Percentiles rank a stretch among this genome's conserved stretches.
These are phyloP conservation scores for Talpa occidentalis DNA, from an alignment of 2,113 vertebrate genomes.

Conservation along the genomic window DNA sequence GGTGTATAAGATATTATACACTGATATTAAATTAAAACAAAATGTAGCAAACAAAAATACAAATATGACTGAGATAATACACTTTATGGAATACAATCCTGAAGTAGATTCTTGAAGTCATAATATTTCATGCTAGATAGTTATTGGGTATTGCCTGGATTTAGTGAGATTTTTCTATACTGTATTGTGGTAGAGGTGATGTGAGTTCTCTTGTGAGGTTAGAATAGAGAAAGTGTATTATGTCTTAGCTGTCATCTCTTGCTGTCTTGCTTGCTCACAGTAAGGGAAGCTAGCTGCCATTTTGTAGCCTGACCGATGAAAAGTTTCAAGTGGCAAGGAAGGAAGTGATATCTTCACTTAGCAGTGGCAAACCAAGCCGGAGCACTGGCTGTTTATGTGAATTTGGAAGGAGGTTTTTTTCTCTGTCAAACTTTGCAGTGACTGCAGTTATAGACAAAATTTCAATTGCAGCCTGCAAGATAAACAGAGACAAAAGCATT, in stretches of 20 bases:
- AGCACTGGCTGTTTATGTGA: background rate
- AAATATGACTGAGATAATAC: background rate
- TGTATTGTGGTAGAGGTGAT: background rate
- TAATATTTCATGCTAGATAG: background rate
- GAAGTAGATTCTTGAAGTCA: background rate
- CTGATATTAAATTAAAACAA: background rate
- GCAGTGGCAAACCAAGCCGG: background rate
- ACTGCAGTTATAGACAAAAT: background rate
- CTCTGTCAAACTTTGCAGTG: background rate
- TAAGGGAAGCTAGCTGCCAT: background rate
- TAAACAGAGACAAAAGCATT: background rate
- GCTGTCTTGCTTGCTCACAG: background rate
- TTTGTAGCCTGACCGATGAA: background rate
- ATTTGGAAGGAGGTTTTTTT: background rate
- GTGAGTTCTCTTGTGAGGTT: background rate
- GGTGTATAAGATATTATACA: background rate
- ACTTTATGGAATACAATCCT: background rate
- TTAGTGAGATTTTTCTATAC: background rate
- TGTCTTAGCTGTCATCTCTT: background rate
- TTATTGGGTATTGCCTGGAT: background rate
- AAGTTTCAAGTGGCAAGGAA: background rate
- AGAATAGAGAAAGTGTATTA: background rate
- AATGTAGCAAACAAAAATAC: background rate
- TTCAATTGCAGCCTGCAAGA: background rate
- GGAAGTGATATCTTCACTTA: background rate